Evolutionary conservation across 1,140 invertebrate species (phyloP).

Genomic region (Octopus sinensis): DNA sequence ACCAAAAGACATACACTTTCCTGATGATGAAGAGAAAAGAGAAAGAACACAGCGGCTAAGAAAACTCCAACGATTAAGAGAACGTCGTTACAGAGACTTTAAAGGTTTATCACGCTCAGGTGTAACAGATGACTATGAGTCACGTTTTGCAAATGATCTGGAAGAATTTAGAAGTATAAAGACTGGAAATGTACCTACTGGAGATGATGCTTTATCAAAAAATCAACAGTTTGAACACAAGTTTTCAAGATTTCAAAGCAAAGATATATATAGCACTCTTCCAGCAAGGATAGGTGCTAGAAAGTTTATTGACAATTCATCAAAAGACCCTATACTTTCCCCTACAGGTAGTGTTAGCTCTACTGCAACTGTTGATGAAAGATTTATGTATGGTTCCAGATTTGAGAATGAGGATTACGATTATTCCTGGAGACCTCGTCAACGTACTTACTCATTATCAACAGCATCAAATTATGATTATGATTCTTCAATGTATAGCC

Average conservation of each 20-base stretch:
- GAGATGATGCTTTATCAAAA: neutral
- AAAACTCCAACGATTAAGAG: neutral
- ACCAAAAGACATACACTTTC: neutral
- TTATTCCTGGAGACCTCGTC: neutral
- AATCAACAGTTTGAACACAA: neutral
- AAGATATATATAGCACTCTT: neutral
- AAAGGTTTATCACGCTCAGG: neutral
- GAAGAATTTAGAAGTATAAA: slow-evolving; percentile 8
- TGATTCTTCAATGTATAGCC: neutral
- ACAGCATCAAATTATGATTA: neutral
- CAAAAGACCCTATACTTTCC: neutral
- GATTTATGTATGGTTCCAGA: neutral
- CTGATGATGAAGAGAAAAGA: neutral
- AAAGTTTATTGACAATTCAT: neutral
- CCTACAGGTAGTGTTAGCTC: neutral
- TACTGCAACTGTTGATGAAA: neutral
- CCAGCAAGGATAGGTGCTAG: neutral
- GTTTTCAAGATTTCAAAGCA: neutral
- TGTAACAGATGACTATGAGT: neutral
- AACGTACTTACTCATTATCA: neutral
- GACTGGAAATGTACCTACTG: neutral
- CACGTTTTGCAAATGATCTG: neutral
- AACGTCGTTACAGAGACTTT: neutral
- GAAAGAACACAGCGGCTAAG: neutral
- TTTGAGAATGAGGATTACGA: neutral